Conservation (phyloP, 2,113 vertebrate species). For the Paracanthobrama guichenoti region DNA sequence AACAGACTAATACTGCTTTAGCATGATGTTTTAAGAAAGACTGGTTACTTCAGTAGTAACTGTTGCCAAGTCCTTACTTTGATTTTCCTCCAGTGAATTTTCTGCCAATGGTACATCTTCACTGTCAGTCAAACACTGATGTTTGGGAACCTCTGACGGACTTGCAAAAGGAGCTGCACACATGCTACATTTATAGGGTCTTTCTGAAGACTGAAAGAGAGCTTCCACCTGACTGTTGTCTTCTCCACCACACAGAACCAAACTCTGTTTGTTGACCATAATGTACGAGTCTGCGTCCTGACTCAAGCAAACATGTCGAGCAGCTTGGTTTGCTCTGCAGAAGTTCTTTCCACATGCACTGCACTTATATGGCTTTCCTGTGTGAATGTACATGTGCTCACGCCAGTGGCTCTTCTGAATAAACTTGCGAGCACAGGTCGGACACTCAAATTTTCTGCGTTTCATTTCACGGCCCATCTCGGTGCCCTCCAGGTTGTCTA, state of each 20-base stretch:
- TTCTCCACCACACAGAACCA: constrained; percentile 85
- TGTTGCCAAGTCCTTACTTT: constrained; percentile 4
- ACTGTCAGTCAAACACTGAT: constrained; percentile 70
- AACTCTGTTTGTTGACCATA: constrained; percentile 85
- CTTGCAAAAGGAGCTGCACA: constrained; percentile 84
- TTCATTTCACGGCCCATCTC: constrained; percentile 85
- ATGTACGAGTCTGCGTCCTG: constrained; percentile 84
- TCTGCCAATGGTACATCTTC: constrained; percentile 67
- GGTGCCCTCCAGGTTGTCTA: constrained; percentile 84
- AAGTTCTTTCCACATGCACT: constrained; percentile 88
- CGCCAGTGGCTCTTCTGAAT: constrained; percentile 91
- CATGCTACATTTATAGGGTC: constrained; percentile 86
- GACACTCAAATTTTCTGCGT: constrained; percentile 84
- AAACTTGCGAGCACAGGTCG: constrained; percentile 86
- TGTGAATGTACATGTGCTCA: constrained; percentile 91
- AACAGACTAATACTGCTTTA: neutral
- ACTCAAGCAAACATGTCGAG: constrained; percentile 85
- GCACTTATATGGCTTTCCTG: constrained; percentile 88
- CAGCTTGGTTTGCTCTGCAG: constrained; percentile 86
- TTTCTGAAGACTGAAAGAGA: constrained; percentile 81
- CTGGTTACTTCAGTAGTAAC: neutral
- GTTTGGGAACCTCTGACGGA: constrained; percentile 84
- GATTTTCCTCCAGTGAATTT: constrained; percentile 70
- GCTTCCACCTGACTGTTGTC: constrained; percentile 86
- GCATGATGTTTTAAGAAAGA: neutral